Base-by-base conservation (phyloP, 2,888 invertebrate species). In the Callyntrura sp. region DNA sequence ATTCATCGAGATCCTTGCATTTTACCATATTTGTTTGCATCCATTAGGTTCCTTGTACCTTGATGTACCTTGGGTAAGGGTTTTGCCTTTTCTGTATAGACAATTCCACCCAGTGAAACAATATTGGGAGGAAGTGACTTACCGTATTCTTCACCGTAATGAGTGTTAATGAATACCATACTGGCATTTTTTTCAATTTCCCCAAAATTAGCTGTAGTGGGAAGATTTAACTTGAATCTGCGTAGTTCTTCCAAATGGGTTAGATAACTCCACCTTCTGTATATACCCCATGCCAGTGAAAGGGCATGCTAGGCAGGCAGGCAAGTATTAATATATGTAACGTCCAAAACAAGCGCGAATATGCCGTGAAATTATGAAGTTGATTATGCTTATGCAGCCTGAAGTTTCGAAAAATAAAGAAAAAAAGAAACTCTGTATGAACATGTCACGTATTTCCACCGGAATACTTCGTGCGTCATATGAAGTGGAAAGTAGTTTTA, bases 211-310 rank as follows among this genome's bases (percentile, higher is more conserved):
- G 82, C 73, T 14, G 73, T 11, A 70, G 70, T 28, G 14, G 35
- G 5, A 9, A 88, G 20, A 1, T 55, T 55, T 17, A 88, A 23
- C 6, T 55, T 73, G 0, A 73, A 57, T 9, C 28, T 55, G 0
- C 70, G 57, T 0, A 88, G 5, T 45, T 70, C 3, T 55, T 81
- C 82, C 43, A 82, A 45, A 1, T 62, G 14, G 5, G 82, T 82
- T 17, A 82, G 82, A 45, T 70, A 82, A 8, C 9, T 85, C 76
- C 78, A 85, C 62, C 51, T 76, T 35, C 85, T 12, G 11, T 60
- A 43, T 11, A 62, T 79, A 51, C 91, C 76, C 85, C 86, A 82
- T 3, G 62, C 78, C 0, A 89, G n/a, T n/a, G n/a, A n/a, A n/a
- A n/a, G n/a, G n/a, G n/a, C n/a, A n/a, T n/a, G n/a, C n/a, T n/a